Base-by-base conservation (phyloP, 2,888 invertebrate species). In the Gibbula magus region DNA sequence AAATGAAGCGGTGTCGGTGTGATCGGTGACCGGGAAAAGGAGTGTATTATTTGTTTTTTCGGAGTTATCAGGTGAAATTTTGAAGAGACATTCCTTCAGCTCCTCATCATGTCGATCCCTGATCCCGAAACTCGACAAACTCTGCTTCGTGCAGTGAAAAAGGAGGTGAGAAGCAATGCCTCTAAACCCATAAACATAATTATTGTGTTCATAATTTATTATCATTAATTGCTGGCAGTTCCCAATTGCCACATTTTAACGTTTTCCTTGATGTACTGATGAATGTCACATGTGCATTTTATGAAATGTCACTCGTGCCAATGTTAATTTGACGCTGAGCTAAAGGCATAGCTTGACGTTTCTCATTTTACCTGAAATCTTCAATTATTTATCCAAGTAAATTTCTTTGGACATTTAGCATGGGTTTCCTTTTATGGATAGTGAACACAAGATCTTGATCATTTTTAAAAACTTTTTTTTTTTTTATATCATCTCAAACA, bases 81-180 rank as follows among this genome's bases (percentile, higher is more conserved):
- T 35, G 53, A 74, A 52, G 45, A 45, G 73, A 54, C 74, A 39
- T 75, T 51, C 61, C 51, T 77, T 70, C 70, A 35, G 20, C 74
- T 56, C 18, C 25, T 61, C 20, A 75, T 10, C 45, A 78, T 75
- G 53, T 77, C 81, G 77, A 74, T 84, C 83, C 79, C 89, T 87
- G 91, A 91, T 83, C 83, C 85, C 54, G 91, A 91, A 88, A 96
- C 89, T 95, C 95, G 93, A 93, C 96, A 96, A 91, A 95, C 95
- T 88, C 94, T 97, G 86, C 96, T 97, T 83, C 95, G 95, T 76
- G 95, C 95, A 84, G 96, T 97, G 73, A 97, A 97, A 93, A 96
- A 96, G 92, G 97, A 94, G 93, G 94, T 94, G 88, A 91, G 92
- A 80, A 45, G 32, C 35, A 18, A 39, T 18, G 75, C 32, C 22